phyloP scores from a whole-genome alignment of 2,888 invertebrate species.

The Caenorhabditis doughertyi region DNA sequence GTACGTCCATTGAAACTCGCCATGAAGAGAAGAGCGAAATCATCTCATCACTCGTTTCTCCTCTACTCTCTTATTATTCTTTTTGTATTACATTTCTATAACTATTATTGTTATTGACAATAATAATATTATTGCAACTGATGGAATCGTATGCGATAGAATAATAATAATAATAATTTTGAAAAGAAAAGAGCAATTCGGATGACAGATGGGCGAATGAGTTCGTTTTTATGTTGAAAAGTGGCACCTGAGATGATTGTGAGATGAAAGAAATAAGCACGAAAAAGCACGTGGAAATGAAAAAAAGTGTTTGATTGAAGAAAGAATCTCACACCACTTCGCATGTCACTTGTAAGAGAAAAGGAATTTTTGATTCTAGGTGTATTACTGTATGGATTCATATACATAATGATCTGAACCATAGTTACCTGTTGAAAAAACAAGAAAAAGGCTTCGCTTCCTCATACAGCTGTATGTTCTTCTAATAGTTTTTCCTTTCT shows the following conservation, averaged over 20 bases:
- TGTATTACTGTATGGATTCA: background rate
- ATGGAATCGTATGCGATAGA: background rate
- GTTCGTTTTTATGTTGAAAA: conserved; percentile 5
- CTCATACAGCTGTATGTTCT: too few species aligned
- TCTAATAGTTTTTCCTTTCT: too few species aligned
- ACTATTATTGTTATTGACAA: conserved; percentile 6
- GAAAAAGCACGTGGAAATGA: conserved; percentile 14
- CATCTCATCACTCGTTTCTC: background rate
- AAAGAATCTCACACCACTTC: background rate
- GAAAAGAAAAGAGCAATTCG: conserved; percentile 7
- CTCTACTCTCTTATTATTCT: conserved; percentile 33
- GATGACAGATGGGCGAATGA: conserved; percentile 44
- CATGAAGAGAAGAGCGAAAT: conserved; percentile 9
- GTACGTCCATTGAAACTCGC: conserved; percentile 46
- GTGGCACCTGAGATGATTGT: conserved; percentile 40
- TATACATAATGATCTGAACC: too few species aligned
- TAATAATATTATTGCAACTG: conserved; percentile 1
- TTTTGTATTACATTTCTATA: conserved; percentile 23
- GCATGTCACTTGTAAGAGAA: background rate
- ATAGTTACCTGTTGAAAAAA: too few species aligned
- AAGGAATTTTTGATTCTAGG: background rate
- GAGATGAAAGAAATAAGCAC: conserved; percentile 10
- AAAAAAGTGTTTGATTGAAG: conserved; percentile 4
- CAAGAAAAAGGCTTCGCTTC: too few species aligned
- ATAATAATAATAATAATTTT: background rate